Conservation (phyloP, 2,113 vertebrate species). For the Dromaius novaehollandiae region DNA sequence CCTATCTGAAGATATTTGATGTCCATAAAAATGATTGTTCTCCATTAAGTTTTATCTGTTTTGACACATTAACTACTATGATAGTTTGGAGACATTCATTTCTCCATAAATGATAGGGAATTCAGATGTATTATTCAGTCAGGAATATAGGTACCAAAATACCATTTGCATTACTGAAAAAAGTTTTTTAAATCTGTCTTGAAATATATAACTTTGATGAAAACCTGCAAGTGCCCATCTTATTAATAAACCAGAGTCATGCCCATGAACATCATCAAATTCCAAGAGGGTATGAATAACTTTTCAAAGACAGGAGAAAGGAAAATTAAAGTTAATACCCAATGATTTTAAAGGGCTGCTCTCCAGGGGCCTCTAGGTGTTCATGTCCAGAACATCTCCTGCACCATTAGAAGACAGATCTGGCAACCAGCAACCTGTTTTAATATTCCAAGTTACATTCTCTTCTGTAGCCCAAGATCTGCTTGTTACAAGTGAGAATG, state of each 20-base stretch:
- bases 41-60: not conserved
- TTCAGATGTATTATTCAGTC: not conserved
- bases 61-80: slow-evolving; percentile 1
- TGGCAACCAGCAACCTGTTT: not conserved
- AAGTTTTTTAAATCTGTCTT: not conserved
- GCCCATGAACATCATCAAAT: not conserved
- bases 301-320: not conserved
- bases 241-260: not conserved
- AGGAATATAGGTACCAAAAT: not conserved
- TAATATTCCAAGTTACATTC: not conserved
- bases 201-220: not conserved
- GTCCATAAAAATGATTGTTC: not conserved
- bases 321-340: not conserved
- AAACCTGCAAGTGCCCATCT: not conserved
- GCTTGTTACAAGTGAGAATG: not conserved
- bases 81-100: slow-evolving; percentile 7
- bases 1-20: not conserved
- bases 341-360: not conserved
- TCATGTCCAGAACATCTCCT: not conserved
- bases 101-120: not conserved
- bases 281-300: not conserved
- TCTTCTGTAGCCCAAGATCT: not conserved
- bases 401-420: not conserved
- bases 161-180: not conserved
- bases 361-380: not conserved